Evolutionary conservation across 1,140 invertebrate genomes (phyloP).

Genomic region (Liolophura sinensis): DNA sequence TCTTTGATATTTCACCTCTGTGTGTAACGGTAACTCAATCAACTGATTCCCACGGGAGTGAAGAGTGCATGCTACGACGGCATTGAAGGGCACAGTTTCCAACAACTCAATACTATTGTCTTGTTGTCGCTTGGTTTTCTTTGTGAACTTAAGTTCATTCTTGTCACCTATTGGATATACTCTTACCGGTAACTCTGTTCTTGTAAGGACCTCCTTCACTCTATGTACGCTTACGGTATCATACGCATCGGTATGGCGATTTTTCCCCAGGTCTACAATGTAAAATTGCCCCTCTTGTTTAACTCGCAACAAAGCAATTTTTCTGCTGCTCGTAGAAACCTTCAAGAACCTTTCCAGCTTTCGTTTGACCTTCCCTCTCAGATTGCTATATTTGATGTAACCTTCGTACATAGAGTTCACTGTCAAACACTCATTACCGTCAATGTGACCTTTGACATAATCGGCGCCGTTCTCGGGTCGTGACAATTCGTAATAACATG

Average conservation of each 20-base stretch:
- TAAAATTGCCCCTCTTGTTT: slow-evolving; percentile 38
- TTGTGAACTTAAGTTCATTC: slow-evolving; percentile 14
- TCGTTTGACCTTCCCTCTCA: slow-evolving; percentile 29
- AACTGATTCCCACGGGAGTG: no score
- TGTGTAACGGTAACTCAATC: no score
- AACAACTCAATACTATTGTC: slow-evolving; percentile 29
- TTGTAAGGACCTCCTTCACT: slow-evolving; percentile 17
- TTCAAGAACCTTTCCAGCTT: slow-evolving; percentile 39
- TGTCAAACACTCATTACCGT: slow-evolving; percentile 26
- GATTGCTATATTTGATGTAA: slow-evolving; percentile 32
- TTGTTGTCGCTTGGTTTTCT: slow-evolving; percentile 11
- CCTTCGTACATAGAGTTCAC: slow-evolving; percentile 37
- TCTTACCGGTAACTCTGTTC: background rate
- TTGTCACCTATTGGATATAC: no score
- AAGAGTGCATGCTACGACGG: slow-evolving; percentile 2
- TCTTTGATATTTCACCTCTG: no score
- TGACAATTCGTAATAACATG: slow-evolving; percentile 29
- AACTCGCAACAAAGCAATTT: slow-evolving; percentile 36
- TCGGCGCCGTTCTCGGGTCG: slow-evolving; percentile 25
- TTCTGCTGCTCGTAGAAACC: slow-evolving; percentile 27
- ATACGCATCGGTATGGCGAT: slow-evolving; percentile 21
- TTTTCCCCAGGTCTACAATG: slow-evolving; percentile 33
- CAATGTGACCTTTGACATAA: slow-evolving; percentile 34
- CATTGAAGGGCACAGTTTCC: slow-evolving; percentile 22
- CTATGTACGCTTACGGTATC: slow-evolving; percentile 1